Conservation (phyloP, 2,888 invertebrate species). For the Drosophila longiperda region DNA sequence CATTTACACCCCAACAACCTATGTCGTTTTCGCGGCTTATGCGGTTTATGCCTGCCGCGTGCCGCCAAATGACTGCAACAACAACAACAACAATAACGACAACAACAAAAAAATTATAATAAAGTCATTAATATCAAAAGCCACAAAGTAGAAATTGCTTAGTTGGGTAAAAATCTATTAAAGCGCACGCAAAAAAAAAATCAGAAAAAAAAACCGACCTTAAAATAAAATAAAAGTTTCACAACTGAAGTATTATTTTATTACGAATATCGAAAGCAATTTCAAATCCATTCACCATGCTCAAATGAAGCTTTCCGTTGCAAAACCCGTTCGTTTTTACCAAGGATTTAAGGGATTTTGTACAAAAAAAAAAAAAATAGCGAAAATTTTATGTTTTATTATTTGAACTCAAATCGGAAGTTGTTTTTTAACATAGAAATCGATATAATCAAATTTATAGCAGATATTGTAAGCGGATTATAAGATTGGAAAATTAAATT, state of each 20-base stretch:
- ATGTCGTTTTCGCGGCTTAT: constrained; percentile 4
- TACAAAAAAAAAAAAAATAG: neutral
- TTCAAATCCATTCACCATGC: neutral
- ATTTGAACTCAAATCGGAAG: neutral
- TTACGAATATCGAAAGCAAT: neutral
- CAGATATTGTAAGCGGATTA: neutral
- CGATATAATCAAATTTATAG: neutral
- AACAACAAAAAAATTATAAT: constrained; percentile 27
- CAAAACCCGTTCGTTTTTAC: neutral
- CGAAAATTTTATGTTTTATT: neutral
- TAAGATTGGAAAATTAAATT: neutral
- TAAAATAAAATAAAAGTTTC: neutral
- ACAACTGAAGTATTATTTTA: neutral
- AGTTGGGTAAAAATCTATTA: constrained; percentile 33
- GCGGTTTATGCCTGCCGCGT: constrained; percentile 49
- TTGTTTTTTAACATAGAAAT: neutral
- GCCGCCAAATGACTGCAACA: constrained; percentile 34
- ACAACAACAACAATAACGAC: neutral
- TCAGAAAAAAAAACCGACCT: neutral
- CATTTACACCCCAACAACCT: neutral
- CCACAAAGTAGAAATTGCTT: constrained; percentile 10
- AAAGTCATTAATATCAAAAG: constrained; percentile 45
- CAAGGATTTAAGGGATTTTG: neutral
- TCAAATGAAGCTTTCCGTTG: neutral
- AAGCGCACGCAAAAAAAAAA: neutral